These are phyloP conservation scores for Argopecten irradians DNA, from an alignment of 1,140 invertebrate species.

Conservation along the genomic window DNA sequence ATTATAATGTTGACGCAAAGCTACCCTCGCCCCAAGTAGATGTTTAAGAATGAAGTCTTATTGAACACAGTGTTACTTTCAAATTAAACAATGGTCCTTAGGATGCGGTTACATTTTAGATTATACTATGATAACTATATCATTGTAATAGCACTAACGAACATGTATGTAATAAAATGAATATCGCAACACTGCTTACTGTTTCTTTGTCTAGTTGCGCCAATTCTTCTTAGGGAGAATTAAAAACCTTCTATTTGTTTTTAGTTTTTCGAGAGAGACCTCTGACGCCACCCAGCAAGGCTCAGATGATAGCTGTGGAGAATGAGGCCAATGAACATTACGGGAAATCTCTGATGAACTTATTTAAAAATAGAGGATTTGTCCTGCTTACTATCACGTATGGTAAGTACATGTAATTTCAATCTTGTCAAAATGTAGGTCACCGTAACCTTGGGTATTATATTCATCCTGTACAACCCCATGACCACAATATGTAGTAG, in stretches of 20 bases:
- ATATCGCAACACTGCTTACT: not conserved
- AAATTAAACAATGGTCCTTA: no score
- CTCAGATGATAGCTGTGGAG: conserved; percentile 65
- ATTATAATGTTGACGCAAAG: no score
- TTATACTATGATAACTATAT: no score
- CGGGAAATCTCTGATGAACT: conserved; percentile 54
- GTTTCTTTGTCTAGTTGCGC: not conserved
- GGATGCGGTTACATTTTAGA: no score
- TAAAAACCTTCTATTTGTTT: not conserved
- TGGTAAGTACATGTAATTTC: conserved; percentile 51
- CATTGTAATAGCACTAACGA: not conserved
- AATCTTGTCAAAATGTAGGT: not conserved
- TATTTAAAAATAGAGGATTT: conserved; percentile 63
- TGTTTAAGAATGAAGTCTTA: no score
- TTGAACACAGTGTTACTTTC: no score
- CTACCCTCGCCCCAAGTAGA: no score
- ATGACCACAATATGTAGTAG: no score
- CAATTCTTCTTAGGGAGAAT: no score
- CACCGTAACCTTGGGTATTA: no score
- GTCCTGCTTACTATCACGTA: conserved; percentile 66
- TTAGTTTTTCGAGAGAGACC: conserved; percentile 67
- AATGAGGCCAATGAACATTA: conserved; percentile 60
- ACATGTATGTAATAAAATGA: not conserved
- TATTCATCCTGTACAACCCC: no score
- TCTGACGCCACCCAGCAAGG: conserved; percentile 65